Conservation (phyloP, 2,888 invertebrate genomes). For the Pyralis farinalis region DNA sequence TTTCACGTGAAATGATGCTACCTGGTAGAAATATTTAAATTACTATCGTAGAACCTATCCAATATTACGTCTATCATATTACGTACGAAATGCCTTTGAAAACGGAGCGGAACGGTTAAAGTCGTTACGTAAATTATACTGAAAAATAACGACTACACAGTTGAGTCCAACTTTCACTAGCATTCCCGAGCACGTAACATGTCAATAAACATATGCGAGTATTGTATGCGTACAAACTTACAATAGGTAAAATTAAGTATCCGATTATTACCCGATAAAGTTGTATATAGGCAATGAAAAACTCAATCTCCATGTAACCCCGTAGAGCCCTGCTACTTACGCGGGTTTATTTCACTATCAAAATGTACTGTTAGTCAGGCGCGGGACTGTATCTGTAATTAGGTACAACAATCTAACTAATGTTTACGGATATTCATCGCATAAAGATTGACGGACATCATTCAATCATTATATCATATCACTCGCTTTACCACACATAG, state of each 20-base stretch:
- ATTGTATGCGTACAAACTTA: background rate
- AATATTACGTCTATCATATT: background rate
- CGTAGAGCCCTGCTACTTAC: background rate
- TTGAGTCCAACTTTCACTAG: background rate
- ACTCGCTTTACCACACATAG: no score
- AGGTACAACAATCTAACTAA: slow-evolving; percentile 4
- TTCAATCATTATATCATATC: no score
- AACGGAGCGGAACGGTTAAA: slow-evolving; percentile 2
- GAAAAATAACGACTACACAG: background rate
- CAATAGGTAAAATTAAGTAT: background rate
- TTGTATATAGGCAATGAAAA: background rate
- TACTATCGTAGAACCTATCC: no score
- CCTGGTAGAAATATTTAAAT: no score
- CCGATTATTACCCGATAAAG: background rate
- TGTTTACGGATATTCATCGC: slow-evolving; percentile 2
- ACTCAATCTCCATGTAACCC: slow-evolving; percentile 1
- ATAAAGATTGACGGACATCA: background rate
- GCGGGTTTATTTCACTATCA: background rate
- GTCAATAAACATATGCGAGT: background rate
- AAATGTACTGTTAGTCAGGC: background rate
- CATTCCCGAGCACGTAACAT: background rate
- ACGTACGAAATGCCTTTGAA: background rate
- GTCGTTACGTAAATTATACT: background rate
- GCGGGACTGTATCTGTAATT: background rate
- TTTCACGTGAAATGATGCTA: no score